These are phyloP conservation scores for Caenorhabditis japonica DNA, from an alignment of 2,888 invertebrate genomes.

Conservation along the genomic window DNA sequence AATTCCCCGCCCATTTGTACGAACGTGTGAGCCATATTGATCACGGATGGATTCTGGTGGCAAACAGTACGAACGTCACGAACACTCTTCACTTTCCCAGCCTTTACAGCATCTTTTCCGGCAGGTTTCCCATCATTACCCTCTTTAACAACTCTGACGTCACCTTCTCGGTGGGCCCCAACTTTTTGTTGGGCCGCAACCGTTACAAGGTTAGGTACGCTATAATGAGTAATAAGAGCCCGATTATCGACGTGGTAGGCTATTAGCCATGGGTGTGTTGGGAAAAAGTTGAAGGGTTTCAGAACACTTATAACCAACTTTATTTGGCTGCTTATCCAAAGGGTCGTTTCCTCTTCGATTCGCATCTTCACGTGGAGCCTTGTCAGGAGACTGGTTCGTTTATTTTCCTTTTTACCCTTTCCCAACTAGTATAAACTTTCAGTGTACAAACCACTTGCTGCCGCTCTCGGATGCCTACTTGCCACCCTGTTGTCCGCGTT, in stretches of 20 bases:
- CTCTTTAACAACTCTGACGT: slow-evolving; percentile 5
- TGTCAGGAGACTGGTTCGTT: slow-evolving; percentile 16
- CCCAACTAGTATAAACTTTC: background rate
- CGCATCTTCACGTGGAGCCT: background rate
- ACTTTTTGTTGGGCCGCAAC: slow-evolving; percentile 2
- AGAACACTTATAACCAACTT: slow-evolving; percentile 25
- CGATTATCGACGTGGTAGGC: slow-evolving; percentile 15
- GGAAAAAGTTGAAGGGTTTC: no score
- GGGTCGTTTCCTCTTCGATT: slow-evolving; percentile 13
- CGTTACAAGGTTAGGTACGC: slow-evolving; percentile 4
- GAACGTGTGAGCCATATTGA: no score
- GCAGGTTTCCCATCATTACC: slow-evolving; percentile 2
- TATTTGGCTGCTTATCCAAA: slow-evolving; percentile 17
- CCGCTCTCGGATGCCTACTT: slow-evolving; percentile 15
- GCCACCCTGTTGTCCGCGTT: slow-evolving; percentile 17
- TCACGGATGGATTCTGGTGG: no score
- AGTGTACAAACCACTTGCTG: slow-evolving; percentile 41
- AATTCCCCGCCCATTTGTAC: no score
- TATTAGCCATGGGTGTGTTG: no score
- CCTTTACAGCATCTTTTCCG: slow-evolving; percentile 1
- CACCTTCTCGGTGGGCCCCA: slow-evolving; percentile 2
- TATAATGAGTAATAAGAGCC: slow-evolving; percentile 1
- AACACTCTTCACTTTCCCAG: slow-evolving; percentile 11
- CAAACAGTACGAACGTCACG: slow-evolving; percentile 6
- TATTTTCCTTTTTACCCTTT: background rate